Evolutionary conservation across 2,797 vertebrate species (phyloP), one percentile per base, ranked within the genome.

Genomic region (Cyclopterus lumpus): DNA sequence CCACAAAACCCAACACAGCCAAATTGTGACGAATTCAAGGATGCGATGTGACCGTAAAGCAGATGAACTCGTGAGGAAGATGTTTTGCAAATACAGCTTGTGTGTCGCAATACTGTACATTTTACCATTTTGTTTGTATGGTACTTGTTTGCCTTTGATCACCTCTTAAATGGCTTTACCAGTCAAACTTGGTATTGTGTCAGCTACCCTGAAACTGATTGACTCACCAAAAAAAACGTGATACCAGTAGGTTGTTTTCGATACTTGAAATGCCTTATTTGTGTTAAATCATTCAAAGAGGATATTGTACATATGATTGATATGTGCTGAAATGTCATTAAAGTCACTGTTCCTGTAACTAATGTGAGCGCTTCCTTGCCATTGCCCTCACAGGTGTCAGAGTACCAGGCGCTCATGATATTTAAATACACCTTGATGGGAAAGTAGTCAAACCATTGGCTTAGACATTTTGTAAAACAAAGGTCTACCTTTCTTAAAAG

Each of bases 231-330:
- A 90, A 91, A 90, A 51, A 88, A 88, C 66, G 86, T 86, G 85
- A 87, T 80, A 69, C 79, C 77, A 84, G 69, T 93, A 48, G 86
- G 84, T 89, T 83, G 77, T 88, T 91, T 89, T 90, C 73, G 63
- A 90, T 87, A 92, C 93, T 93, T 93, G 89, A 94, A 92, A 93
- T 93, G 92, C 93, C 93, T 94, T 93, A 93, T 93, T 93, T 91
- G 90, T 91, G 92, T 92, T 80, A 66, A 86, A 77, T 90, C 84
- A 86, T 92, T 89, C 58, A 75, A 78, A 80, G 73, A 88, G 72
- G 75, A 88, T 83, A 70, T 46, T 93, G 91, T 93, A 92, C 55
- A 91, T 86, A 89, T 78, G 77, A 89, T 75, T 80, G 81, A 84
- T 70, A 79, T 90, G 89, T 93, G 86, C 81, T 85, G 74, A 88